phyloP scores from a whole-genome alignment of 2,888 invertebrate genomes.

The Lasioglossum villosulum region DNA sequence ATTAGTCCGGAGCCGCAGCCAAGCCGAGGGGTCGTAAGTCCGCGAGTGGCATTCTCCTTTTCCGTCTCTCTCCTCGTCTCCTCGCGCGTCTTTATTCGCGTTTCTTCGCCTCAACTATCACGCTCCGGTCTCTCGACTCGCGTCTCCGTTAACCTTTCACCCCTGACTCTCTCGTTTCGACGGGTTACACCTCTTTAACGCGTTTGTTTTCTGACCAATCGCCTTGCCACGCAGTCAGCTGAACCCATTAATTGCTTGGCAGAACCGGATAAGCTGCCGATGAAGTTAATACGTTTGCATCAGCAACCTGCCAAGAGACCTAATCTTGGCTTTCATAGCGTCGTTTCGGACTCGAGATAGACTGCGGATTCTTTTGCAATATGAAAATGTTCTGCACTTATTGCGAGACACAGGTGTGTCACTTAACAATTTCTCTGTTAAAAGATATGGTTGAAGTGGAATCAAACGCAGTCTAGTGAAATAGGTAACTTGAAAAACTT shows the following conservation, averaged over 20 bases:
- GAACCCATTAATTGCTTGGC: background rate
- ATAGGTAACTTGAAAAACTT: no score
- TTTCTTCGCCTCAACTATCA: slow-evolving; percentile 18
- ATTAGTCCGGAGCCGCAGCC: slow-evolving; percentile 77
- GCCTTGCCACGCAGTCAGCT: background rate
- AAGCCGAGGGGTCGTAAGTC: slow-evolving; percentile 63
- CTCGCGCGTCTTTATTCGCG: slow-evolving; percentile 56
- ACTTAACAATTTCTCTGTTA: background rate
- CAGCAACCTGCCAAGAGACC: background rate
- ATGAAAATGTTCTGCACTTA: background rate
- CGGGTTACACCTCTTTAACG: slow-evolving; percentile 4
- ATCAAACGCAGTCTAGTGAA: no score
- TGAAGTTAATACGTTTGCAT: background rate
- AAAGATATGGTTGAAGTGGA: no score
- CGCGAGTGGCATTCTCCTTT: slow-evolving; percentile 63
- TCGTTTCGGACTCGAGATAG: background rate
- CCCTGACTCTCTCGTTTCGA: slow-evolving; percentile 19
- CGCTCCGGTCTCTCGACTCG: slow-evolving; percentile 21
- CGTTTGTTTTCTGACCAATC: slow-evolving; percentile 11
- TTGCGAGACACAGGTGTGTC: background rate
- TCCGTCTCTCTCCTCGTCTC: slow-evolving; percentile 45
- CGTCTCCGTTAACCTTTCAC: slow-evolving; percentile 38
- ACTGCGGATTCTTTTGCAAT: background rate
- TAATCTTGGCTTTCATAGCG: background rate
- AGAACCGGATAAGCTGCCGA: background rate